These are phyloP conservation scores for Tachysurus fulvidraco DNA, from an alignment of 2,113 vertebrate genomes.

Conservation along the genomic window DNA sequence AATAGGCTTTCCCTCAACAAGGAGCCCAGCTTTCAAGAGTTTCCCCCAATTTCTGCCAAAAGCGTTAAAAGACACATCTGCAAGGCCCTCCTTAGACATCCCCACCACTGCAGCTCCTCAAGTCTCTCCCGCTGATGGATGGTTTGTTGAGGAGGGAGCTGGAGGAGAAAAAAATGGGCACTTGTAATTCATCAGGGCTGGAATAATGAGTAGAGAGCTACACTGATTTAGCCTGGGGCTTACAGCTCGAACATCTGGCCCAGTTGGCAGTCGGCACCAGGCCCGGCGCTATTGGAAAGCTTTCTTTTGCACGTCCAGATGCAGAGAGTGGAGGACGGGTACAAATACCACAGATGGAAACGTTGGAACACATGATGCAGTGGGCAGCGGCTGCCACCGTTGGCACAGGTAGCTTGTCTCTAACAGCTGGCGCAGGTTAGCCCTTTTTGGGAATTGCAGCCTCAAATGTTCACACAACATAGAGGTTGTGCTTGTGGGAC, in stretches of 20 bases:
- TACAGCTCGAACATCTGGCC: slow-evolving; percentile 99
- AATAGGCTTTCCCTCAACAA: slow-evolving; percentile 10
- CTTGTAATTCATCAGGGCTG: slow-evolving; percentile 85
- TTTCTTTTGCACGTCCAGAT: slow-evolving; percentile 98
- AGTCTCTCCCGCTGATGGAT: slow-evolving; percentile 52
- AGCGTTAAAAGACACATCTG: slow-evolving; percentile 56
- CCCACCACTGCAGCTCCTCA: slow-evolving; percentile 35
- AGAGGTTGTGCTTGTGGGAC: slow-evolving; percentile 79
- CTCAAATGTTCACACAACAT: slow-evolving; percentile 98
- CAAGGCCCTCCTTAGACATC: slow-evolving; percentile 44
- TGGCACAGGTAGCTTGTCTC: slow-evolving; percentile 99
- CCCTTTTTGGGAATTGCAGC: slow-evolving; percentile 99
- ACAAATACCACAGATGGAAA: slow-evolving; percentile 96
- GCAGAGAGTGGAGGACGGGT: slow-evolving; percentile 93
- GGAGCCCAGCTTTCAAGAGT: slow-evolving; percentile 29
- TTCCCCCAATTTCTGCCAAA: slow-evolving; percentile 40
- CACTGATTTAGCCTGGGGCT: slow-evolving; percentile 95
- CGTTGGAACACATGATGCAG: slow-evolving; percentile 95
- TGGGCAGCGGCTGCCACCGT: slow-evolving; percentile 91
- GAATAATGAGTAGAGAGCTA: slow-evolving; percentile 95
- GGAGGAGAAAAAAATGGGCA: slow-evolving; percentile 49
- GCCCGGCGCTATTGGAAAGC: slow-evolving; percentile 92
- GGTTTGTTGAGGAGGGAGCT: slow-evolving; percentile 53
- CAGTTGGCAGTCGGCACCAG: slow-evolving; percentile 91
- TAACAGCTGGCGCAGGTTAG: slow-evolving; percentile 99